Evolutionary conservation across 2,888 invertebrate genomes (phyloP).

Genomic region (Gryllus longicercus): DNA sequence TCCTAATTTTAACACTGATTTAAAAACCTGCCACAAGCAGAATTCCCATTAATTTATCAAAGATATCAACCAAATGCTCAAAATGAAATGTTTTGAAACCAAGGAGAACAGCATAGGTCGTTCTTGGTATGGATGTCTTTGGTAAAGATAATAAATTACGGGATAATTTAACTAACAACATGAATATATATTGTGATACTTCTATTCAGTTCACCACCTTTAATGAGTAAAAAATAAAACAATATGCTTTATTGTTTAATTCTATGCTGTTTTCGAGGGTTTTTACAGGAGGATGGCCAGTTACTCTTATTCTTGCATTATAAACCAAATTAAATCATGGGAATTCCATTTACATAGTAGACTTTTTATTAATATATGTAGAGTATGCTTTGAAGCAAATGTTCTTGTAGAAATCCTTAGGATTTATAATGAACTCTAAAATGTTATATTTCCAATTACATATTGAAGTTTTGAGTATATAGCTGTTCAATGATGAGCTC

Average conservation of each 20-base stretch:
- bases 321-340: background rate
- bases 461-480: background rate
- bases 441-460: background rate
- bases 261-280: conserved; percentile 8
- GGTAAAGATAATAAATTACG: too few species aligned
- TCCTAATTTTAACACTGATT: background rate
- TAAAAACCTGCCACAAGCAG: conserved; percentile 8
- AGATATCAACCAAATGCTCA: background rate
- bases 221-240: too few species aligned
- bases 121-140: background rate
- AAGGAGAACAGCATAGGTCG: background rate
- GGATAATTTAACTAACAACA: too few species aligned
- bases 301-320: background rate
- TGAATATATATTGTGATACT: too few species aligned
- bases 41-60: background rate
- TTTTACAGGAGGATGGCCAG: background rate
- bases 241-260: background rate
- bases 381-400: background rate
- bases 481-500: background rate
- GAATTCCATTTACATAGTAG: background rate
- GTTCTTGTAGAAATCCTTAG: background rate
- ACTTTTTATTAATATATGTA: background rate
- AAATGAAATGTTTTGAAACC: background rate
- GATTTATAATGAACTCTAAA: conserved; percentile 3
- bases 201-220: too few species aligned